Evolutionary conservation across 2,888 invertebrate genomes (phyloP), one percentile per base, ranked within the genome.

Genomic region (Lepidocyrtoides sp.): DNA sequence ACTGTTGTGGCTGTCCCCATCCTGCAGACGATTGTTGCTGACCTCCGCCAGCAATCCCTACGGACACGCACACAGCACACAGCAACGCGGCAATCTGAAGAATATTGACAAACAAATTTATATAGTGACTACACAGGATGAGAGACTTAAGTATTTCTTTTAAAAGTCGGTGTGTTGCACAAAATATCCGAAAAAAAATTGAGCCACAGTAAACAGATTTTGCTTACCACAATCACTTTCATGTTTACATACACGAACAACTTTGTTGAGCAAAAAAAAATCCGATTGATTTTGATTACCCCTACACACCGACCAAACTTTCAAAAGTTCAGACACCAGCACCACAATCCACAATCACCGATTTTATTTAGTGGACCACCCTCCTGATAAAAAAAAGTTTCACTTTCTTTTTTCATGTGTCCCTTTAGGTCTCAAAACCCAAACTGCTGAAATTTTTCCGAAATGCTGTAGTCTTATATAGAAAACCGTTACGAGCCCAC

Each of bases 1-100:
- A 17, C 66, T 83, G 60, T 82, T 23, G 29, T 63, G 63, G 79
- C 20, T 85, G 84, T n/a, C 90, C 91, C 85, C 85, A 91, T 3
- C 91, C 89, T 17, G 29, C 77, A 51, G n/a, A n/a, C n/a, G n/a
- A n/a, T 48, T 91, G 69, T 14, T 77, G 36, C 20, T 72, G 36
- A 20, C 20, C n/a, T 36, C 72, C 82, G n/a, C 89, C 89, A 63
- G 72, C 82, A 29, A 69, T 29, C 36, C 69, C 81, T 8, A 77
- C 85, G 79, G 85, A 51, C 41, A 79, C 85, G 41, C 32, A 54
- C 12, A 86, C 81, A 57, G n/a, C n/a, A n/a, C 79, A 79, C 66
- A 91, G 57, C 0, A 85, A 51, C 12, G 72, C 72, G 5, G 20
- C 17, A 54, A 72, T 57, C 85, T 85, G 66, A 44, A 4, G 2